Percentiles rank a stretch among this genome's conserved stretches.
phyloP scores from a whole-genome alignment of 2,888 invertebrate genomes.

The Emmelina monodactyla region DNA sequence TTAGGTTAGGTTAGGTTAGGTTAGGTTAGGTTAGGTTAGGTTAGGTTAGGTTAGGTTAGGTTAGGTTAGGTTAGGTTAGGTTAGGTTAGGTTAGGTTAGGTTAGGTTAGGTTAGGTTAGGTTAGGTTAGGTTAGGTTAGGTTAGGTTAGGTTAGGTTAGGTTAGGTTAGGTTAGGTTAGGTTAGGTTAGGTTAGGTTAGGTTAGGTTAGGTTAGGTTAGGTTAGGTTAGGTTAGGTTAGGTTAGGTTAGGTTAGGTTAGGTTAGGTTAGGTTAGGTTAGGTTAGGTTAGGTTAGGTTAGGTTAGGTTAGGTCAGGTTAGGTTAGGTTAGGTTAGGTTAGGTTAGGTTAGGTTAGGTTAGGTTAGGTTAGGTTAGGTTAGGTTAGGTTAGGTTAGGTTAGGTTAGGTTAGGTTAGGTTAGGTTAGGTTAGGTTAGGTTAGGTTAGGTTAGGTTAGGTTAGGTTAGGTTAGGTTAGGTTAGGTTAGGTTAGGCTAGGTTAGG shows the following conservation, averaged over 20 bases:
- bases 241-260: slow-evolving; percentile 8
- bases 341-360: slow-evolving; percentile 1
- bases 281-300: slow-evolving; percentile 3
- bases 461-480: slow-evolving; percentile 2
- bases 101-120: slow-evolving; percentile 14
- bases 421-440: slow-evolving; percentile 5
- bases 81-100: slow-evolving; percentile 15
- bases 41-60: slow-evolving; percentile 17
- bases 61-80: slow-evolving; percentile 15
- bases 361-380: slow-evolving; percentile 2
- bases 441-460: slow-evolving; percentile 4
- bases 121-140: slow-evolving; percentile 15
- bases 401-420: slow-evolving; percentile 1
- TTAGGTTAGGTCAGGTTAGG: slow-evolving; percentile 4
- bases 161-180: slow-evolving; percentile 12
- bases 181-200: slow-evolving; percentile 5
- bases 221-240: slow-evolving; percentile 14
- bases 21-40: slow-evolving; percentile 18
- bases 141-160: slow-evolving; percentile 14
- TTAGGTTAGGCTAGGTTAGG: slow-evolving; percentile 2
- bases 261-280: slow-evolving; percentile 2
- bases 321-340: slow-evolving; percentile 3
- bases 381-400: slow-evolving; percentile 3
- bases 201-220: slow-evolving; percentile 13
- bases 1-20: slow-evolving; percentile 18